Base-by-base conservation (phyloP, 1,140 invertebrate species). In the Coenobita brevimanus region DNA sequence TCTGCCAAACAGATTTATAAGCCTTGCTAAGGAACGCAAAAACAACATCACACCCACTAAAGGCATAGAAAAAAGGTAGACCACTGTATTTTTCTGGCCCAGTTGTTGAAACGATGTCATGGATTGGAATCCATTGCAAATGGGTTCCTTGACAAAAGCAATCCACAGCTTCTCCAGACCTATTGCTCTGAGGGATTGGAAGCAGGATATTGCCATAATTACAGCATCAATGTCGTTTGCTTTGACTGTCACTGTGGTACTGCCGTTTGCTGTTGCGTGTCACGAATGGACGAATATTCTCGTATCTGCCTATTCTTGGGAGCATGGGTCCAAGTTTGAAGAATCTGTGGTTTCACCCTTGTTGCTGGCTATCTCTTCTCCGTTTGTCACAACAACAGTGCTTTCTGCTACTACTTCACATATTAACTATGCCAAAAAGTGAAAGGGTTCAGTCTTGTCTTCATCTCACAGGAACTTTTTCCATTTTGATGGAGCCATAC, bases 381-480 rank as follows among this genome's bases (percentile, higher is more conserved):
- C 87, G 3, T 80, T 80, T 62, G 90, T 91, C 21, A 82, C 62
- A 64, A 91, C 82, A 36, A 91, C 46, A 54, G 78, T 64, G 36
- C 54, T 64, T 64, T 54, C 64, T 36, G 78, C 80, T 13, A 71
- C 33, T 38, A 69, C 54, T 75, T 78, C 57, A 75, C 17, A 62
- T 69, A 38, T 84, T 90, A 2, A 89, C 89, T 0, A 86, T 80
- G 24, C 90, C 75, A 50, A 91, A 89, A 30, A 89, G n/a, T 50
- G 90, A 91, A 6, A 90, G 90, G 41, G 91, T 89, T n/a, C n/a
- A 36, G 89, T 89, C 54, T 91, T 91, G 83, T 91, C 91, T 50
- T 24, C 64, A 43, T 91, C 84, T 50, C 87, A 13, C 27, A 91
- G 85, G 64, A 91, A 91, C 76, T 62, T 89, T 50, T 50, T 1